Percentiles rank a stretch among this genome's conserved stretches.
These are phyloP conservation scores for Pangasius macronema DNA, from an alignment of 2,797 vertebrate genomes.

Conservation along the genomic window DNA sequence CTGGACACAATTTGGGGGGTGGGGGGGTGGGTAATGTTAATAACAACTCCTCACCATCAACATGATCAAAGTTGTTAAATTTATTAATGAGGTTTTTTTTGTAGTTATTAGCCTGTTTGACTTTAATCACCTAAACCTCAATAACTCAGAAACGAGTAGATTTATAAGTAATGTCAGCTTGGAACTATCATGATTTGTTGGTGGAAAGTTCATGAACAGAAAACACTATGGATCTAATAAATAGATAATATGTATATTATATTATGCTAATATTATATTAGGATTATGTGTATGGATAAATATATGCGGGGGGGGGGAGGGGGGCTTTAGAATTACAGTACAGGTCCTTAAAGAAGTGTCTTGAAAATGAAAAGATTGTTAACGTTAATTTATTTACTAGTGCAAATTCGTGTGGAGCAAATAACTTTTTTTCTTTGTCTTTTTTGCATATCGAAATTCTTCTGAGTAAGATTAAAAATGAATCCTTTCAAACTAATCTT, in stretches of 20 bases:
- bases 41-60: background rate
- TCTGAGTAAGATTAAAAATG: background rate
- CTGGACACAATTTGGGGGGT: background rate
- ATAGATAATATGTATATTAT: no score
- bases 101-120: background rate
- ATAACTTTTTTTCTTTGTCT: background rate
- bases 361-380: background rate
- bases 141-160: background rate
- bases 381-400: background rate
- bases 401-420: background rate
- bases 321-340: background rate
- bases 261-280: no score
- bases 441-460: background rate
- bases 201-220: background rate
- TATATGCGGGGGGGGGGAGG: no score
- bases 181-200: background rate
- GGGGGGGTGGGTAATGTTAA: background rate
- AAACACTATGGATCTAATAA: background rate
- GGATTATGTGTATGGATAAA: background rate
- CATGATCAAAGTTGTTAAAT: background rate
- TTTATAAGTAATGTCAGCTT: background rate
- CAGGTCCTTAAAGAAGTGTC: no score
- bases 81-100: background rate
- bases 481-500: background rate
- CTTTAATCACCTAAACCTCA: background rate